A percentile compares a stretch with the other conserved stretches of the same genome.
These are phyloP conservation scores for Epinotia bilunana DNA, from an alignment of 2,888 invertebrate species.

Conservation along the genomic window DNA sequence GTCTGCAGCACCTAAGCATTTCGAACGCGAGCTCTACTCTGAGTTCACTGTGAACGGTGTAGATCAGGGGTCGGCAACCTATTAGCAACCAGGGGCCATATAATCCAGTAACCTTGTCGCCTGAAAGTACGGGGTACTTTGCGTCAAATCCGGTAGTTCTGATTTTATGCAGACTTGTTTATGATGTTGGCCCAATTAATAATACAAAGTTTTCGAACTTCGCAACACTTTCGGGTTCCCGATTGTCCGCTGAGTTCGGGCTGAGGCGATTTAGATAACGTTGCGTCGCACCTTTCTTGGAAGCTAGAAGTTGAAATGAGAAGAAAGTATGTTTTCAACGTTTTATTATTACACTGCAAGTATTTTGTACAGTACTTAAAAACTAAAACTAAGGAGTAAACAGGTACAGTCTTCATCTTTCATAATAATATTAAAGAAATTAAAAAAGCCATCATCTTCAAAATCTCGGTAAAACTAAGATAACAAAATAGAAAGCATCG, in stretches of 20 bases:
- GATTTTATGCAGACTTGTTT: no score
- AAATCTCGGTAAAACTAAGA: neutral
- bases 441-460: neutral
- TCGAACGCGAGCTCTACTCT: no score
- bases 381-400: constrained; percentile 51
- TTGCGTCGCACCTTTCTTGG: neutral
- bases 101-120: no score
- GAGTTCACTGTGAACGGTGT: no score
- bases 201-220: no score
- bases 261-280: neutral
- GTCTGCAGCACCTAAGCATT: no score
- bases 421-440: neutral
- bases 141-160: no score
- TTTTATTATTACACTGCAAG: constrained; percentile 67
- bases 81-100: no score
- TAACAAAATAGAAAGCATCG: neutral
- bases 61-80: no score
- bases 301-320: constrained; percentile 21
- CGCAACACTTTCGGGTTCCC: no score
- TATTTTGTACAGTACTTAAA: constrained; percentile 78
- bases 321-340: constrained; percentile 52
- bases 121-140: no score
- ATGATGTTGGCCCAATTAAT: no score
- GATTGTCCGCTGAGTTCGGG: neutral
- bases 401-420: constrained; percentile 40